Evolutionary conservation across 2,797 vertebrate genomes (phyloP).

Genomic region (Vultur gryphus): DNA sequence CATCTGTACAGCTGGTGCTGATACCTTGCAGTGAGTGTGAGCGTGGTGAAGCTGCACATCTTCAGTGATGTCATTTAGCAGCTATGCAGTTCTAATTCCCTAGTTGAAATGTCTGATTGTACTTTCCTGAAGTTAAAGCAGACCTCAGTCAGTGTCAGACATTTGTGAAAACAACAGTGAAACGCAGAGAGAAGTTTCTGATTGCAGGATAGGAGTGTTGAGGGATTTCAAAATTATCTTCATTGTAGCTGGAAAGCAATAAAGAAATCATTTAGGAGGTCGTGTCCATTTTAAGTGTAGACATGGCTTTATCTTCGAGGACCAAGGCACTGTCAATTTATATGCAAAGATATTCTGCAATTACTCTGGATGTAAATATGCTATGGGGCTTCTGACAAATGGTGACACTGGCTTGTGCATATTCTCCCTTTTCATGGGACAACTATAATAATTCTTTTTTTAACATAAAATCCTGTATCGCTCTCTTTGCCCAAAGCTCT

Average conservation of each 20-base stretch:
- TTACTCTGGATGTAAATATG: constrained; percentile 51
- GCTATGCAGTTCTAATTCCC: not conserved
- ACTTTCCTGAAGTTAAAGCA: not conserved
- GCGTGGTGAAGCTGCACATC: not conserved
- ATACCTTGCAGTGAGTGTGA: not conserved
- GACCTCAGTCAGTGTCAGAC: not conserved
- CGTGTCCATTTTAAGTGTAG: not conserved
- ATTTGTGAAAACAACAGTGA: not conserved
- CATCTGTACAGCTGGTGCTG: not conserved
- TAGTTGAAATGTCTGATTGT: not conserved
- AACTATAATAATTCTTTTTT: not conserved
- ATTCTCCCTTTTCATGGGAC: not conserved
- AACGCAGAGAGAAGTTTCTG: not conserved
- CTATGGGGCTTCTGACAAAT: not conserved
- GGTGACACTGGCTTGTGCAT: not conserved
- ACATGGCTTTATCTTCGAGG: constrained; percentile 20
- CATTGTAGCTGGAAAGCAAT: constrained; percentile 1
- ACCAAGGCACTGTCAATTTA: constrained; percentile 35
- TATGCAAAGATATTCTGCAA: constrained; percentile 47
- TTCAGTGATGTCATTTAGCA: not conserved
- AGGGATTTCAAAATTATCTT: not conserved
- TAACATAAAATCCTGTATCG: not conserved
- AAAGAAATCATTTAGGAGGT: constrained; percentile 8
- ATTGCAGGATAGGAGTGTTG: not conserved
- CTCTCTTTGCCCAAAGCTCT: constrained; percentile 15